Percentiles rank a stretch among this genome's conserved stretches.
Conservation (phyloP, 2,888 invertebrate genomes). For the Crepidodera aurea region DNA sequence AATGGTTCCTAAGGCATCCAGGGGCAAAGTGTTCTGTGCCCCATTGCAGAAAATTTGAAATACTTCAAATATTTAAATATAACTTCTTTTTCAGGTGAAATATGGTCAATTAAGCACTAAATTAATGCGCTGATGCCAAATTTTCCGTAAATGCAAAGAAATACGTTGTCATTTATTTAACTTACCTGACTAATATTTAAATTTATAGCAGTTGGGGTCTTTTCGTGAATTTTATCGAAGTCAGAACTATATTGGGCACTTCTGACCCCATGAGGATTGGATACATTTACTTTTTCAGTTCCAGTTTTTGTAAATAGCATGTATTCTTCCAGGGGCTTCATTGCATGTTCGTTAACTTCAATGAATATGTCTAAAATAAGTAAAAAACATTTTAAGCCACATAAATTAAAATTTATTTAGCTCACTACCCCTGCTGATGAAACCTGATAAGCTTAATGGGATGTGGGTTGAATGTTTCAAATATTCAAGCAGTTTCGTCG, state of each 20-base stretch:
- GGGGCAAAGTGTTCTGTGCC: too few species aligned
- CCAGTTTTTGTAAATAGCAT: conserved; percentile 89
- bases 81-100: too few species aligned
- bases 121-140: too few species aligned
- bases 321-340: conserved; percentile 91
- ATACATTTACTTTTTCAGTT: conserved; percentile 85
- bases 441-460: too few species aligned
- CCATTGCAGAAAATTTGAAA: too few species aligned
- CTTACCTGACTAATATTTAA: conserved; percentile 68
- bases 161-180: too few species aligned
- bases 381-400: conserved; percentile 6
- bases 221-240: conserved; percentile 72
- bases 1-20: too few species aligned
- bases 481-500: too few species aligned
- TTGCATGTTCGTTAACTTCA: conserved; percentile 84
- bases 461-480: too few species aligned
- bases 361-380: conserved; percentile 83
- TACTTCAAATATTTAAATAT: too few species aligned
- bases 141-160: too few species aligned
- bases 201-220: conserved; percentile 65
- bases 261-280: conserved; percentile 84
- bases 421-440: not conserved
- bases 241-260: conserved; percentile 86
- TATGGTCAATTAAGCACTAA: too few species aligned
- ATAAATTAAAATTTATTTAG: not conserved